Base-by-base conservation (phyloP, 2,797 vertebrate species). In the Onychomys leucogaster region DNA sequence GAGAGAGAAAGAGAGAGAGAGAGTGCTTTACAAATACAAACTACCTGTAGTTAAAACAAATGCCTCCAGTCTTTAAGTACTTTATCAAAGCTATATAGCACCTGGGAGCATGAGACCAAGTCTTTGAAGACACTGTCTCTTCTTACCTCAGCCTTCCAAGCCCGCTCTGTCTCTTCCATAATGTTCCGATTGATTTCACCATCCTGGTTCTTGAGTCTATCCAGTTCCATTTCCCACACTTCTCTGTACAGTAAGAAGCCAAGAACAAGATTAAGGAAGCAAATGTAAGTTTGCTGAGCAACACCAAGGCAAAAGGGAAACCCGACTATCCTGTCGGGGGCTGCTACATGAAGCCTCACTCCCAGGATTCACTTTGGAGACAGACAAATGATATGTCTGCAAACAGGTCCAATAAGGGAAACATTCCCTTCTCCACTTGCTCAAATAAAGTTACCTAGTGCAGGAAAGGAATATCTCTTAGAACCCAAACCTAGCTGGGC, bases 101-200 rank as follows among this genome's bases (percentile, higher is more conserved):
- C 8, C 25, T 76, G 25, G 67, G 85, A 97, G 37, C 52, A 89
- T 55, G 1, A 81, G 78, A 71, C 21, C 59, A 81, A 88, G 37
- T 59, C 29, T 90, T 65, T 92, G 55, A 78, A 63, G 46, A 49
- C 10, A 67, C 2, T 25, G 67, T 41, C 25, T 89, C 55, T 27
- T 83, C 98, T 93, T 84, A 99, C 99, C 99, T 99, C 99, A 4
- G 99, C 98, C 49, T 98, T 99, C 98, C 98, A 98, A 90, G 98
- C 99, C 46, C 98, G 97, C 13, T 99, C 99, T 0, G 98, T 98
- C 96, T 99, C 98, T 96, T 99, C 98, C 1, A 99, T 97, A 21
- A 98, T 98, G 80, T 98, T 99, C 94, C 98, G 98, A 91, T 98
- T 99, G 96, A 99, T 98, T 90, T 99, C 98, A 0, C 98, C 98